Conservation (phyloP, 2,888 invertebrate genomes). For the Tachina lurida region DNA sequence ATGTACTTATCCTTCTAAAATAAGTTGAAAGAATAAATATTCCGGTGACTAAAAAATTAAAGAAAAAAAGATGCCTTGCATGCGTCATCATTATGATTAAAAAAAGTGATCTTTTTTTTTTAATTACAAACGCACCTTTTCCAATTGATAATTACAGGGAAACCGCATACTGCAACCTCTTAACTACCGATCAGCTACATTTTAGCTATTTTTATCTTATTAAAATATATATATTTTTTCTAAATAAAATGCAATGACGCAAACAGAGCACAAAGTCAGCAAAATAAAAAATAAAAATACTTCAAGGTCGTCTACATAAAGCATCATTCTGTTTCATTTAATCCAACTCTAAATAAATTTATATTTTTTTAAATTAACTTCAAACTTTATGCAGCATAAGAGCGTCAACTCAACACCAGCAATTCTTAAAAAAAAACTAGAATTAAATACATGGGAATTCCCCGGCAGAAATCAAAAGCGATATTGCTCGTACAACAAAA, state of each 20-base stretch:
- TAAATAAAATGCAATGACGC: conserved; percentile 19
- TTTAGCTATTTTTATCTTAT: background rate
- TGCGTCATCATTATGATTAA: conserved; percentile 38
- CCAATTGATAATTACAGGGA: conserved; percentile 10
- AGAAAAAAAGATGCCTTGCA: background rate
- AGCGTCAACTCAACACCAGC: background rate
- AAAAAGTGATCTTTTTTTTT: background rate
- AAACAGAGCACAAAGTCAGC: background rate
- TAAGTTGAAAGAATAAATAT: background rate
- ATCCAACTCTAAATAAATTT: conserved; percentile 34
- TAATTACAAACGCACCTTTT: conserved; percentile 23
- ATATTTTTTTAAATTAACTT: conserved; percentile 6
- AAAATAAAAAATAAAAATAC: background rate
- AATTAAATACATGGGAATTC: conserved; percentile 25
- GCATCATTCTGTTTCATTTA: conserved; percentile 33
- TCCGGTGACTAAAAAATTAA: background rate
- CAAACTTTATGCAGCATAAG: background rate
- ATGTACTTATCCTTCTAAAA: background rate
- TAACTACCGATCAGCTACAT: background rate
- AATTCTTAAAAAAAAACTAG: background rate
- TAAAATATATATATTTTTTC: background rate
- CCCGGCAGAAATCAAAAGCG: background rate
- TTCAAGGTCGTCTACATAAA: conserved; percentile 45
- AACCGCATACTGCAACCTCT: conserved; percentile 17
- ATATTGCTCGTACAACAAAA: no score